These are phyloP conservation scores for Agrotis ipsilon DNA, from an alignment of 2,888 invertebrate species.

Conservation along the genomic window DNA sequence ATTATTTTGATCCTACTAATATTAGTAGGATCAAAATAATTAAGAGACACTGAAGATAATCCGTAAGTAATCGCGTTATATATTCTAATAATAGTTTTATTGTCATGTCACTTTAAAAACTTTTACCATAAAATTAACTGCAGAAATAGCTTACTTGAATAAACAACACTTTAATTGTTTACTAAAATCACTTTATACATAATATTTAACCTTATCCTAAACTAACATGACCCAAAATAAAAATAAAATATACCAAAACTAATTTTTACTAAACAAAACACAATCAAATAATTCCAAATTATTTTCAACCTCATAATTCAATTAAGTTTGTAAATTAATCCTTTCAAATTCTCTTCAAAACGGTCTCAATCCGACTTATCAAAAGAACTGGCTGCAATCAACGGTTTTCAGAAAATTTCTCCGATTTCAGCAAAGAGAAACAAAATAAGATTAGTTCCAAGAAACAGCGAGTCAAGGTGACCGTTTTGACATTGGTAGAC, in stretches of 20 bases:
- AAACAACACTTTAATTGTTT: not conserved
- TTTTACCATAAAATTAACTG: too few species aligned
- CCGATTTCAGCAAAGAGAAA: constrained; percentile 23
- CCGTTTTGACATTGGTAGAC: constrained; percentile 42
- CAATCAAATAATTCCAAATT: not conserved
- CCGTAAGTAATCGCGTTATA: too few species aligned
- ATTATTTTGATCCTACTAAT: too few species aligned
- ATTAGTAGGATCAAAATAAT: too few species aligned
- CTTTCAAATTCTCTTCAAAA: not conserved
- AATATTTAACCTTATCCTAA: too few species aligned
- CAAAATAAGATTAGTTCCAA: constrained; percentile 23
- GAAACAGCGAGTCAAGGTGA: constrained; percentile 46
- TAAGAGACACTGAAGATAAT: too few species aligned
- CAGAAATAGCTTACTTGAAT: not conserved
- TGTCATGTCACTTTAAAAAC: too few species aligned
- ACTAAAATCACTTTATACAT: too few species aligned
- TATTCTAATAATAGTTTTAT: too few species aligned
- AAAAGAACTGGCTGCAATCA: constrained; percentile 28
- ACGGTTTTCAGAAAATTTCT: constrained; percentile 20
- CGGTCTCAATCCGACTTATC: constrained; percentile 23
- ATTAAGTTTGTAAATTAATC: constrained; percentile 28
- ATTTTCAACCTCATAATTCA: not conserved
- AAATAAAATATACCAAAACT: not conserved
- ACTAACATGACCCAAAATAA: too few species aligned
- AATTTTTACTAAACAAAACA: constrained; percentile 3